These are phyloP conservation scores for Pediacus dermestoides DNA, from an alignment of 2,888 invertebrate genomes.

Conservation along the genomic window DNA sequence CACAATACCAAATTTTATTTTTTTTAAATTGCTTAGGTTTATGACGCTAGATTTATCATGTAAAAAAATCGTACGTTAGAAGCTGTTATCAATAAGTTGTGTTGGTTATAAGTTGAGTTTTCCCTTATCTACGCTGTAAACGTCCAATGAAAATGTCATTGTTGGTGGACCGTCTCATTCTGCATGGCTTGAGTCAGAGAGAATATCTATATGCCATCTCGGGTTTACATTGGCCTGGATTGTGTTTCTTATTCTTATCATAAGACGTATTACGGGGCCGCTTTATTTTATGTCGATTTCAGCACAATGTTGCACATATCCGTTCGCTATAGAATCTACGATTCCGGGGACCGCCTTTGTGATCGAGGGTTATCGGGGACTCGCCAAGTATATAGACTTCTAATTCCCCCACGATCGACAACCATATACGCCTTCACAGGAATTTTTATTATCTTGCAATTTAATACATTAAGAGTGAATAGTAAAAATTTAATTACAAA, in stretches of 20 bases:
- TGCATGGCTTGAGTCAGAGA: constrained; percentile 33
- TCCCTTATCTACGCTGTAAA: constrained; percentile 32
- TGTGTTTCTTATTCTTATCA: constrained; percentile 41
- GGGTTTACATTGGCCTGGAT: constrained; percentile 33
- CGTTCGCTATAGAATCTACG: constrained; percentile 20
- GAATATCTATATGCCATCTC: constrained; percentile 28
- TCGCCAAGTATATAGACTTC: constrained; percentile 18
- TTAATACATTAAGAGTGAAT: no score
- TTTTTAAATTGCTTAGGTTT: no score
- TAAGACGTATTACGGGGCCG: constrained; percentile 39
- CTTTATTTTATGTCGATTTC: constrained; percentile 46
- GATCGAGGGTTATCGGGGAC: constrained; percentile 18
- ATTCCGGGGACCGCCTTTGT: constrained; percentile 21
- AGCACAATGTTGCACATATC: constrained; percentile 40
- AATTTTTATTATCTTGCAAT: no score
- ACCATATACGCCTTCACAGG: no score
- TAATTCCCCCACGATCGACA: constrained; percentile 16
- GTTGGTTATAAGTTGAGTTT: constrained; percentile 24
- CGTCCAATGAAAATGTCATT: constrained; percentile 37
- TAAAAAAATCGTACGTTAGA: no score
- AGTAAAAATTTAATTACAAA: no score
- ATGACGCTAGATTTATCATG: no score
- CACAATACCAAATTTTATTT: no score
- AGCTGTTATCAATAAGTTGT: constrained; percentile 29
- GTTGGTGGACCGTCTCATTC: constrained; percentile 31